Percentiles rank a stretch among this genome's conserved stretches.
These are phyloP conservation scores for Porites australiensis DNA, from an alignment of 64 coral and sea anemone genomes.

Conservation along the genomic window DNA sequence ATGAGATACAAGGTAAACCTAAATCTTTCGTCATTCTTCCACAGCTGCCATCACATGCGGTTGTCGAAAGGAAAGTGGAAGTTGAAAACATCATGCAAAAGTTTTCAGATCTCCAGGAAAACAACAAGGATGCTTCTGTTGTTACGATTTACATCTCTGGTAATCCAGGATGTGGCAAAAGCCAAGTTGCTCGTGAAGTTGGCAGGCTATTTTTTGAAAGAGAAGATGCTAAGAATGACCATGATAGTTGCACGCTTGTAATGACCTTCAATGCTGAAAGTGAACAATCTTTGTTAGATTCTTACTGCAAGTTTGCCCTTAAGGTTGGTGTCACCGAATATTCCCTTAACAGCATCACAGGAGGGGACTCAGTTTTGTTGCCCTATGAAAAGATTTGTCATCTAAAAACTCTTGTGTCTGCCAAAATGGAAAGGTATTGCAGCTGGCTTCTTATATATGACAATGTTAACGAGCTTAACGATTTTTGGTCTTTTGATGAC, in stretches of 20 bases:
- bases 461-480: too few relatives aligned
- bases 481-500: too few relatives aligned
- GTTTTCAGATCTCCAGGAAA: not conserved
- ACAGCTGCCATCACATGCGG: conserved; percentile 46
- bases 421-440: not conserved
- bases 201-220: conserved; percentile 40
- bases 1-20: not conserved
- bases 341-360: conserved; percentile 9
- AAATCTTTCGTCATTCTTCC: conserved; percentile 58
- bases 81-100: not conserved
- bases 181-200: not conserved
- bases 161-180: conserved; percentile 17
- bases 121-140: not conserved
- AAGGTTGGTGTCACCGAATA: conserved; percentile 35
- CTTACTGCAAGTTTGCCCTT: conserved; percentile 35
- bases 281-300: conserved; percentile 32
- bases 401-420: conserved; percentile 47
- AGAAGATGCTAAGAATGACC: not conserved
- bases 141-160: not conserved
- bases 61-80: not conserved
- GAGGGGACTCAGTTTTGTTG: not conserved
- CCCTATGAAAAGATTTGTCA: conserved; percentile 23
- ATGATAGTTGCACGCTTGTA: conserved; percentile 23
- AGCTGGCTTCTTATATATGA: conserved; percentile 6
- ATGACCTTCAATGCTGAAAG: conserved; percentile 62